Evolutionary conservation across 2,888 invertebrate species (phyloP), one percentile per base, ranked within the genome.

Genomic region (Dysmachus trigonus): DNA sequence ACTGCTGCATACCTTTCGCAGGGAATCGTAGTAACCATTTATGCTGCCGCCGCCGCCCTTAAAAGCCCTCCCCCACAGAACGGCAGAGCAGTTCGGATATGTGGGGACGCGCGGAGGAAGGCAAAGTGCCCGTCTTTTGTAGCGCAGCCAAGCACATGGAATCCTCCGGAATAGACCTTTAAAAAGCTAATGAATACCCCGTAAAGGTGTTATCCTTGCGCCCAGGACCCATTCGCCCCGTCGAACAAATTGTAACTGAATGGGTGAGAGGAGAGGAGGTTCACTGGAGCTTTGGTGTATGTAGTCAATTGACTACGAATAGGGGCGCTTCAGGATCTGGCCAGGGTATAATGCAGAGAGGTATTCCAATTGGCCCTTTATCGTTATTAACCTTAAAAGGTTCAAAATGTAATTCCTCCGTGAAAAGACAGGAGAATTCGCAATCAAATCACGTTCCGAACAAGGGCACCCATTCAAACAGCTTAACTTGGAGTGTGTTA

Each of bases 301-400:
- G 47, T 47, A 62, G 62, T 77, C 77, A 77, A 77, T 77, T 77
- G 77, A 77, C 77, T 77, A 77, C 38, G 76, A 77, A 77, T 77
- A 47, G 77, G 30, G 22, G 22, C 8, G 6, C 18, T 22, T n/a
- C 30, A 15, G 41, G 62, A 22, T 62, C 27, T 27, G 62, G 18
- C 27, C 62, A 18, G 27, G 27, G 47, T 41, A n/a, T n/a, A 47
- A 47, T 41, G 35, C 77, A 47, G 47, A 77, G 77, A 77, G 77
- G 47, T 31, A 77, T 77, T 77, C 47, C 77, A 47, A 77, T 77
- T 77, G 33, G 35, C 77, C 77, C 47, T 77, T 77, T 77, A 77
- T 77, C 77, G 77, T 77, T 77, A 77, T 77, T 77, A 77, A 77
- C 77, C 77, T 41, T 77, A 47, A 77, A 77, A 77, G 77, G 77